Evolutionary conservation across 2,888 invertebrate genomes (phyloP), one percentile per base, ranked within the genome.

Genomic region (Chrysodeixis includens): DNA sequence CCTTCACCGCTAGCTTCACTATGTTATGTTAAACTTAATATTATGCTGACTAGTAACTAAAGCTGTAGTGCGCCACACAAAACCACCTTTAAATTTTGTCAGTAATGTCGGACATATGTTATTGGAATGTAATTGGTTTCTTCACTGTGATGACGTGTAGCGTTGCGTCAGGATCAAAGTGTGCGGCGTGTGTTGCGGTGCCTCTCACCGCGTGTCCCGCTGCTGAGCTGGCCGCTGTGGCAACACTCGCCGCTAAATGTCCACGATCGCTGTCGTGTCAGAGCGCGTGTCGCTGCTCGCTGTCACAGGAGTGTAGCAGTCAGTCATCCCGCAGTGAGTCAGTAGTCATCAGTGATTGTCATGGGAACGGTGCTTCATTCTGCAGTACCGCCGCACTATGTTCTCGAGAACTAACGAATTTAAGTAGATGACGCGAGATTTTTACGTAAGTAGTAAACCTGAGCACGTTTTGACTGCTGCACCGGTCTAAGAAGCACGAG

Each of bases 1-100:
- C 73, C 76, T 44, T 52, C 73, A 59, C 74, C 78, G 77, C 76
- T 68, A 78, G 69, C 77, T 26, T 35, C 64, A 56, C 59, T 61
- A 20, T 22, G 40, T 57, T 59, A 74, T 52, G 44, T 54, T 60
- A 52, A 58, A 40, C 35, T 51, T 53, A 49, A 32, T 32, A 18
- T 18, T 40, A 65, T 49, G 16, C 20, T 52, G 51, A 63, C 62
- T 49, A 49, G 20, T 9, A 30, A 54, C 22, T 56, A 56, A 9
- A 6, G 14, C 6, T 26, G 26, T 12, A 20, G 44, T 9, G 2
- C 56, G 46, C 16, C 3, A 10, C 20, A 10, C 10, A 18, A 18
- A 18, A 49, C 16, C 14, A 10, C 10, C 2, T 26, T 4, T 26
- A 2, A 26, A 6, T 26, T 26, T 26, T 26, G 26, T 26, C 40